These are phyloP conservation scores for Stichodactyla mertensii DNA, from an alignment of 64 coral and sea anemone species.

Conservation along the genomic window DNA sequence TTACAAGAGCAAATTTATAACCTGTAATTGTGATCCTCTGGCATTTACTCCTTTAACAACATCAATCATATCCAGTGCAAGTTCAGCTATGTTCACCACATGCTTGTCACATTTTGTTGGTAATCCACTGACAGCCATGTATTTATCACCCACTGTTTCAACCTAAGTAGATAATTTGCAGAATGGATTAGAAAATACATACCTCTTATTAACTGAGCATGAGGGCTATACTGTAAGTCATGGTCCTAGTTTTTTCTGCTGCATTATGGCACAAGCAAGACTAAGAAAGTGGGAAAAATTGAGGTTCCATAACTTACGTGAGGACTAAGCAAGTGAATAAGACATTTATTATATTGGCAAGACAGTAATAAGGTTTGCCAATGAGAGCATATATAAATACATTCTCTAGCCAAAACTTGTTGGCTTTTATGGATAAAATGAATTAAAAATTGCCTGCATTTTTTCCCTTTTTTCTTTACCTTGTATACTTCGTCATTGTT, in stretches of 20 bases:
- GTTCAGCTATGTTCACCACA: slow-evolving; percentile 83
- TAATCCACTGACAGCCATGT: slow-evolving; percentile 98
- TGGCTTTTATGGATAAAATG: neutral
- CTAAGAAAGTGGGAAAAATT: too few relatives aligned
- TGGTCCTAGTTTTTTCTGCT: too few relatives aligned
- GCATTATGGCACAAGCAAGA: too few relatives aligned
- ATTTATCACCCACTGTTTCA: slow-evolving; percentile 98
- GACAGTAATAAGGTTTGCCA: too few relatives aligned
- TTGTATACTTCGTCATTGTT: slow-evolving; percentile 94
- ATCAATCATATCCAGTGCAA: slow-evolving; percentile 97
- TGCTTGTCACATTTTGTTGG: slow-evolving; percentile 90
- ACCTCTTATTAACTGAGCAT: too few relatives aligned
- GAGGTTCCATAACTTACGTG: too few relatives aligned
- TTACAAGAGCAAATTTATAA: slow-evolving; percentile 10
- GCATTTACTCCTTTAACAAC: slow-evolving; percentile 77
- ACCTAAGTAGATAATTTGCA: slow-evolving; percentile 41
- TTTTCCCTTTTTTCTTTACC: slow-evolving; percentile 25
- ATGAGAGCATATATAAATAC: neutral
- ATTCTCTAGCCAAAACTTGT: neutral
- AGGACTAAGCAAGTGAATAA: too few relatives aligned
- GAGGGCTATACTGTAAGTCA: too few relatives aligned
- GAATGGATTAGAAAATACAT: neutral
- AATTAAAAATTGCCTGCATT: neutral
- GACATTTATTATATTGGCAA: too few relatives aligned
- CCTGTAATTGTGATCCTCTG: slow-evolving; percentile 55